Conservation (phyloP, 2,113 vertebrate species). For the Illadopsis cleaveri region DNA sequence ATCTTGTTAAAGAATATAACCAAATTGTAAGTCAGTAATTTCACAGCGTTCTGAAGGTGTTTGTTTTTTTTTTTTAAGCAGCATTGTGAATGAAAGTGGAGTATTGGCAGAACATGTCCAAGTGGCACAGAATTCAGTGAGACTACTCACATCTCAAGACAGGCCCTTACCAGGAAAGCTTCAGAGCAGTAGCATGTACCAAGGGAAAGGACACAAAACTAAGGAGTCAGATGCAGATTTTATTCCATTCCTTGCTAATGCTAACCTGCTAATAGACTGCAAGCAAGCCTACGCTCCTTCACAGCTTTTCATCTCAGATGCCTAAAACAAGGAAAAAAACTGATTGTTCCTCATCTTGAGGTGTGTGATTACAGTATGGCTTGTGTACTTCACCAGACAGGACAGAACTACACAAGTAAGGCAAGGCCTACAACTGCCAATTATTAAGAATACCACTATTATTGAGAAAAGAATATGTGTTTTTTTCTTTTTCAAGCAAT, state of each 20-base stretch:
- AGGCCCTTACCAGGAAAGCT: background rate
- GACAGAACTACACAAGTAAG: background rate
- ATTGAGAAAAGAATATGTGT: background rate
- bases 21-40: background rate
- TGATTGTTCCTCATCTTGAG: background rate
- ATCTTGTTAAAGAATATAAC: background rate
- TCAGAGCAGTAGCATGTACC: background rate
- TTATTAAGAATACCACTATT: background rate
- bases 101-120: background rate
- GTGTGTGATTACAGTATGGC: background rate
- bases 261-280: background rate
- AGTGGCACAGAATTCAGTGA: background rate
- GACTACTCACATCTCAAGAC: background rate
- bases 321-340: background rate
- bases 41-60: background rate
- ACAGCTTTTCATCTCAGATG: background rate
- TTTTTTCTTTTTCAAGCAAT: background rate
- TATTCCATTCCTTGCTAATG: background rate
- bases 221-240: background rate
- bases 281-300: background rate
- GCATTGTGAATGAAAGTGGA: background rate
- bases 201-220: background rate
- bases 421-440: background rate
- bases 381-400: background rate
- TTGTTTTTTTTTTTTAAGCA: background rate